Conservation (phyloP, 2,888 invertebrate genomes). For the Orthosia gracilis region DNA sequence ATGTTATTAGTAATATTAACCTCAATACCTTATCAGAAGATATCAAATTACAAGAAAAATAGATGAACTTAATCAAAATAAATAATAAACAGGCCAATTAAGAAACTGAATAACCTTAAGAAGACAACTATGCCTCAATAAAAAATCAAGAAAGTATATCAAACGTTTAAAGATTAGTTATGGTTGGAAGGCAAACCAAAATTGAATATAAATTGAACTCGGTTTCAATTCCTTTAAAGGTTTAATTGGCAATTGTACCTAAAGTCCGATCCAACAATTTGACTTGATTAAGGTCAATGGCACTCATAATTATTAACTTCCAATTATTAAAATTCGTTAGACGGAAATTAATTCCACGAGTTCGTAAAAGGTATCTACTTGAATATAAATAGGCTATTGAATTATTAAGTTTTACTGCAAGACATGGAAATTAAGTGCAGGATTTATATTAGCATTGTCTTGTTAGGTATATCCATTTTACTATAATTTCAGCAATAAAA, state of each 20-base stretch:
- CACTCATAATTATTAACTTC: slow-evolving; percentile 62
- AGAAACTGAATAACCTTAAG: slow-evolving; percentile 41
- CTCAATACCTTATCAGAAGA: slow-evolving; percentile 44
- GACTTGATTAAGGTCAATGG: slow-evolving; percentile 75
- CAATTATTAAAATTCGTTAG: slow-evolving; percentile 65
- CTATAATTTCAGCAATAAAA: slow-evolving; percentile 15
- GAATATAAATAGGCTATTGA: slow-evolving; percentile 37
- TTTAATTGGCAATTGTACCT: slow-evolving; percentile 65
- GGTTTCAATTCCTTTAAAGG: slow-evolving; percentile 69
- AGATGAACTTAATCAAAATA: slow-evolving; percentile 20
- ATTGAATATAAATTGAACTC: slow-evolving; percentile 70
- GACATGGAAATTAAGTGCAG: slow-evolving; percentile 24
- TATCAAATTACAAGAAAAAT: slow-evolving; percentile 36
- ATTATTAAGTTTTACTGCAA: slow-evolving; percentile 19
- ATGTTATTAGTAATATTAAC: slow-evolving; percentile 47
- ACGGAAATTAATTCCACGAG: slow-evolving; percentile 51
- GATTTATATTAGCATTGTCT: slow-evolving; percentile 21
- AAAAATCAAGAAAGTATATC: slow-evolving; percentile 67
- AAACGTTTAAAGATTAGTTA: slow-evolving; percentile 72
- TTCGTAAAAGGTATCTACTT: slow-evolving; percentile 26
- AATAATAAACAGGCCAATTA: slow-evolving; percentile 49
- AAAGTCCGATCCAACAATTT: slow-evolving; percentile 59
- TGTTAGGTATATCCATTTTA: slow-evolving; percentile 10
- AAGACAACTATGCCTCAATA: slow-evolving; percentile 28
- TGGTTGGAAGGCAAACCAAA: slow-evolving; percentile 65